A percentile compares a stretch with the other conserved stretches of the same genome.
These are phyloP conservation scores for Neodiprion lecontei DNA, from an alignment of 1,140 invertebrate genomes.

Conservation along the genomic window DNA sequence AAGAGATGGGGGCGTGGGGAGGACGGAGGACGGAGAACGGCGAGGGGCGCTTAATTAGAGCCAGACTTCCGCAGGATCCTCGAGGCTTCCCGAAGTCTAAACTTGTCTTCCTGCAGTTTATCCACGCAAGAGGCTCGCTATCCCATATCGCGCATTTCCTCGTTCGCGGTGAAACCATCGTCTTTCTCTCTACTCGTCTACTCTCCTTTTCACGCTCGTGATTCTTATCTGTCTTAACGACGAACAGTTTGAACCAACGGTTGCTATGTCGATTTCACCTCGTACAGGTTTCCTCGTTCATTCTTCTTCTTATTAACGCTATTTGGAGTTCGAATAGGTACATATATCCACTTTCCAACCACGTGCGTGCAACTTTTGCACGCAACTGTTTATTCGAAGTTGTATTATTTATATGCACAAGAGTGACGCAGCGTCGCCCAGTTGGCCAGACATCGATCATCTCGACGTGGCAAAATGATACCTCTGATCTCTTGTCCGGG, in stretches of 20 bases:
- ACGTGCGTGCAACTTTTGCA: not conserved
- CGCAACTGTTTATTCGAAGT: too few species aligned
- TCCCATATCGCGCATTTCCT: not conserved
- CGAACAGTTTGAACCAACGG: too few species aligned
- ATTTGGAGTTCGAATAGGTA: too few species aligned
- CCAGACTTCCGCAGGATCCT: conserved; percentile 61
- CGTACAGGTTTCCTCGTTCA: too few species aligned
- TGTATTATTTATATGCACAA: too few species aligned
- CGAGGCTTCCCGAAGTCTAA: conserved; percentile 55
- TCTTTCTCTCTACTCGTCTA: too few species aligned
- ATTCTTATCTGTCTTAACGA: too few species aligned
- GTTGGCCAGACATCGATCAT: not conserved
- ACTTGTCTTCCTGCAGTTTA: conserved; percentile 40
- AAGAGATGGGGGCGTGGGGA: conserved; percentile 48
- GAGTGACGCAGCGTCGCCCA: too few species aligned
- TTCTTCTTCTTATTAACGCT: too few species aligned
- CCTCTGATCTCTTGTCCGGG: too few species aligned
- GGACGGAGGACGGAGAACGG: conserved; percentile 14
- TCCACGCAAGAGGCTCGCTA: not conserved
- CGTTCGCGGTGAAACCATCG: not conserved
- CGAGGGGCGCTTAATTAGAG: conserved; percentile 60
- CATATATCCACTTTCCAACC: not conserved
- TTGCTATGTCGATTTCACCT: too few species aligned
- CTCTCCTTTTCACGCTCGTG: too few species aligned
- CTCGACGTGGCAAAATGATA: not conserved